A percentile compares a stretch with the other conserved stretches of the same genome.
Conservation (phyloP, 2,113 vertebrate species). For the Aptenodytes forsteri region DNA sequence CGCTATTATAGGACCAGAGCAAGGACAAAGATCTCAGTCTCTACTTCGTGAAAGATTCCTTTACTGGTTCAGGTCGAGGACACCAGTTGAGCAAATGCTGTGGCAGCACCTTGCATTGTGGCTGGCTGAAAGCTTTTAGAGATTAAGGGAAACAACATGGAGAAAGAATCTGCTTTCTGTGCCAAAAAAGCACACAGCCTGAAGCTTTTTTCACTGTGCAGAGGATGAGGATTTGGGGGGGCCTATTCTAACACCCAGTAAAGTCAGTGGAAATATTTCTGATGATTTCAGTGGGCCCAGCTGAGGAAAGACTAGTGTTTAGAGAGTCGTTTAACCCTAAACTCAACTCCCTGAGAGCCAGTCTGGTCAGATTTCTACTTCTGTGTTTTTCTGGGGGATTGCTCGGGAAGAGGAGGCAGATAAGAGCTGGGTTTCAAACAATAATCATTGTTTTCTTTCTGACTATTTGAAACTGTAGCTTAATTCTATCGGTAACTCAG, state of each 20-base stretch:
- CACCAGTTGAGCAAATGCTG: neutral
- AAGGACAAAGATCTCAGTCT: neutral
- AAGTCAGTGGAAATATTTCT: neutral
- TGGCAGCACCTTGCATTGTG: neutral
- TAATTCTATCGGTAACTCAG: neutral
- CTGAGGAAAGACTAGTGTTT: neutral
- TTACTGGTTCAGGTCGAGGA: neutral
- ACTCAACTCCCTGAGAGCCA: neutral
- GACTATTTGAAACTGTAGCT: neutral
- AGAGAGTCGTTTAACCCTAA: neutral
- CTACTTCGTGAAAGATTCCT: neutral
- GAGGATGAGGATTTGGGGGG: neutral
- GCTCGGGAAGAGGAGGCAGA: neutral
- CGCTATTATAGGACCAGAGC: rapidly evolving
- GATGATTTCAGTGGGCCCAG: neutral
- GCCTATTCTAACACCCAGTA: neutral
- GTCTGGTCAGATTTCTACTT: neutral
- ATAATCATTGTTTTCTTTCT: neutral
- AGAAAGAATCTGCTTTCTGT: neutral
- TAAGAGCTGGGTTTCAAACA: neutral
- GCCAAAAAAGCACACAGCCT: neutral
- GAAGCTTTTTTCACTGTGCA: neutral
- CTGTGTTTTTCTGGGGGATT: neutral
- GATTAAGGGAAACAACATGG: neutral
- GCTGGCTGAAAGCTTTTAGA: neutral